These are phyloP conservation scores for Chaetogeoica ovagalla DNA, from an alignment of 2,888 invertebrate species.

Conservation along the genomic window DNA sequence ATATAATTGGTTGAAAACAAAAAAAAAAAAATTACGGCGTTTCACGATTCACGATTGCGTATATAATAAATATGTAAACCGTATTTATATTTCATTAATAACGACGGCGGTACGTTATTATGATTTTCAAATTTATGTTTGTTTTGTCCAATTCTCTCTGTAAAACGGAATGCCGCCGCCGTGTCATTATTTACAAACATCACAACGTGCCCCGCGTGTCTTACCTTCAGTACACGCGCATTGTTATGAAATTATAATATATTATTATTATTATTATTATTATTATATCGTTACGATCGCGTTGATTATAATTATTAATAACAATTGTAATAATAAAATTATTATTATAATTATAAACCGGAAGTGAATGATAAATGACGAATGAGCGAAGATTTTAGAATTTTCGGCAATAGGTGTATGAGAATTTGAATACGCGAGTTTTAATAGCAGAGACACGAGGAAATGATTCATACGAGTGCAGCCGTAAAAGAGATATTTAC, in stretches of 20 bases:
- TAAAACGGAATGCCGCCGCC: neutral
- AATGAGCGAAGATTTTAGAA: slow-evolving; percentile 25
- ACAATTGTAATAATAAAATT: neutral
- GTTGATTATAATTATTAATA: slow-evolving; percentile 8
- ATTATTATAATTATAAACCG: slow-evolving; percentile 26
- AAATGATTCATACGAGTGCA: too few relatives aligned
- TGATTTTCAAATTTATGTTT: slow-evolving; percentile 10
- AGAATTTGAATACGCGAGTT: too few relatives aligned
- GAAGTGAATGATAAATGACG: slow-evolving; percentile 25
- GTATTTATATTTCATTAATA: neutral
- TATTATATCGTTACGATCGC: slow-evolving; percentile 27
- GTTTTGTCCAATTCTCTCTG: slow-evolving; percentile 9
- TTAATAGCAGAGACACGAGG: too few relatives aligned
- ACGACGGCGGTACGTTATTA: neutral
- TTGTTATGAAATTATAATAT: slow-evolving; percentile 27
- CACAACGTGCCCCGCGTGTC: neutral
- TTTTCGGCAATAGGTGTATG: too few relatives aligned
- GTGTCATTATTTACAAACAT: slow-evolving; percentile 24
- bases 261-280: too few relatives aligned
- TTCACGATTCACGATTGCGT: too few relatives aligned
- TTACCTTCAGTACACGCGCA: neutral
- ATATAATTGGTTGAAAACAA: too few relatives aligned
- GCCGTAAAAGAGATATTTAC: too few relatives aligned
- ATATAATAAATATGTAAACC: neutral
- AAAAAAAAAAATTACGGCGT: too few relatives aligned